Base-by-base conservation (phyloP, 2,888 invertebrate genomes). In the Perithous albicinctus region DNA sequence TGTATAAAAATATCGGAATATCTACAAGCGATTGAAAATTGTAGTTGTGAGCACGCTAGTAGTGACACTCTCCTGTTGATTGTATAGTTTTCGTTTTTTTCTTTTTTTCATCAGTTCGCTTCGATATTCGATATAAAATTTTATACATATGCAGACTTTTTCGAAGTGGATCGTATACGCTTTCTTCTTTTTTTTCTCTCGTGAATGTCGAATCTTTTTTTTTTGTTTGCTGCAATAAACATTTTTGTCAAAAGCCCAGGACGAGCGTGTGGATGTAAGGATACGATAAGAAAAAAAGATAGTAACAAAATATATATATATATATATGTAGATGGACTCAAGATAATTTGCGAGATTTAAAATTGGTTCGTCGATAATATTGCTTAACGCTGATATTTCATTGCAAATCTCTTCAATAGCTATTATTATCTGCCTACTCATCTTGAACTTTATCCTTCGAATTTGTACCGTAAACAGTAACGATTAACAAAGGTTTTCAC, bases 21-120 rank as follows among this genome's bases (percentile, higher is more conserved):
- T n/a, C 59, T 32, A 43, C 18, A 48, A 7, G 83, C 84, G 77
- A 83, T 85, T 77, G 69, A 80, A 82, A 67, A 77, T 82, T 61
- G 15, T 66, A 78, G 56, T 86, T 78, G 78, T 74, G 64, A 85
- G 80, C 80, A 83, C 74, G 76, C 67, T 63, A 82, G n/a, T n/a
- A n/a, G 85, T 85, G 74, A 78, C 85, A 85, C 85, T 85, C 83
- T 82, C 70, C 82, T 72, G 73, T 81, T 69, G 43, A 74, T 77
- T 82, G 85, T 84, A 84, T 70, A 82, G 73, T 80, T 59, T 66
- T 41, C 64, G 63, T 82, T 56, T 74, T 56, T 82, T 56, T 74
- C 48, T 69, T 78, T 70, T 75, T 61, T 59, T 12, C 35, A 38
- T 51, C 63, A 46, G 56, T 78, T 26, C 15, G 63, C 63, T 41